Evolutionary conservation across 2,888 invertebrate genomes (phyloP), one percentile per base, ranked within the genome.

Genomic region (Dusona sp.): DNA sequence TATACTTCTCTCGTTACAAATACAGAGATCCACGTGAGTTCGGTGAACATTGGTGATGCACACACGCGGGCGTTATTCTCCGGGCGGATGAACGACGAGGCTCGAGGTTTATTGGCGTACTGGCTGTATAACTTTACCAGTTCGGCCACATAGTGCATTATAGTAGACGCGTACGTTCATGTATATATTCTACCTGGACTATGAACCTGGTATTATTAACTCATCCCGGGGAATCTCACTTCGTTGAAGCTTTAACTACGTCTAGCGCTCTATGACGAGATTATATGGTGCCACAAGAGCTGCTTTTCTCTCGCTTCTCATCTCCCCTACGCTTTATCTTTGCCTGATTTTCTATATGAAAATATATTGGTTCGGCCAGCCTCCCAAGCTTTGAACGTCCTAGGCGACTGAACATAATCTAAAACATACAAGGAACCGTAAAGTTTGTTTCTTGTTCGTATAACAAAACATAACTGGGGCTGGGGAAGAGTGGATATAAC

Each of bases 91-190:
- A 80, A 84, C 83, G 83, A 78, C 61, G 80, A 81, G 68, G 72
- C 80, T 80, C 68, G 79, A 65, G 77, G 83, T 81, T 86, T 86
- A 84, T 86, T 84, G 80, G 83, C 72, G 67, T 57, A 68, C 45
- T 81, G 81, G 74, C 74, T 67, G 48, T 70, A 72, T 73, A 73
- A 80, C 67, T 75, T 80, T 25, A 38, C 75, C 51, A 72, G 61
- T 25, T 68, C 65, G 64, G 65, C 83, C 65, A 64, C 77, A 70
- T 45, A 77, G 45, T 74, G 73, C 64, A 80, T 80, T 83, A 83
- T 38, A 68, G 45, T 16, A 42, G 48, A 45, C 33, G 38, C 67
- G 13, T 65, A 19, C 45, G 22, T 79, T 45, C 68, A 42, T 65
- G 22, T 80, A 38, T 38, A 48, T 64, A 54, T 48, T 57, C 42